phyloP scores from a whole-genome alignment of 2,888 invertebrate genomes.

The Agrenia bidenticulata region DNA sequence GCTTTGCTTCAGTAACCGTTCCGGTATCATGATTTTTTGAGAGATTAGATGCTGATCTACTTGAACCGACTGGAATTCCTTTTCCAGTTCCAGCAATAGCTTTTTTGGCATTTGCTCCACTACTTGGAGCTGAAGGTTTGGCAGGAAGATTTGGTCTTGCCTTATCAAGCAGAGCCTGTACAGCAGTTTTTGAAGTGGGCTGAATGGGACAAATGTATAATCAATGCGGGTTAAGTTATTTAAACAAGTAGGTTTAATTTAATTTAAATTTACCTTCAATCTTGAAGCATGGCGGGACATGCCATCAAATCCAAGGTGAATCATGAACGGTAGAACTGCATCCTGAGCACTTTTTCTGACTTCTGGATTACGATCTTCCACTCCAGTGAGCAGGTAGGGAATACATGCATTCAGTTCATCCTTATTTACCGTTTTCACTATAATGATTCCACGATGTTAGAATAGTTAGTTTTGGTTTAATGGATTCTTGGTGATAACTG shows the following conservation, averaged over 20 bases:
- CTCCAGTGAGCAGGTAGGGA: slow-evolving; percentile 73
- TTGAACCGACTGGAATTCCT: slow-evolving; percentile 6
- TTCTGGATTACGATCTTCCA: slow-evolving; percentile 88
- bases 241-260: neutral
- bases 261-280: slow-evolving; percentile 66
- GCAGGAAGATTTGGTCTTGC: slow-evolving; percentile 79
- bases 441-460: no score
- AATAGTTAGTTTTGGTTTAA: no score
- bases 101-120: slow-evolving; percentile 60
- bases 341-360: slow-evolving; percentile 88
- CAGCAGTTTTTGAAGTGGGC: slow-evolving; percentile 60
- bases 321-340: slow-evolving; percentile 87
- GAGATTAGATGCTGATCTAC: slow-evolving; percentile 25
- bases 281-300: slow-evolving; percentile 76
- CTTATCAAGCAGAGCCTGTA: slow-evolving; percentile 80
- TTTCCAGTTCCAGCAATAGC: slow-evolving; percentile 25
- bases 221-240: neutral
- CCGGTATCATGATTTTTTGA: neutral
- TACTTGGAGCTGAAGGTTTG: slow-evolving; percentile 64
- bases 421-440: slow-evolving; percentile 71
- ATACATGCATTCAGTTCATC: slow-evolving; percentile 79
- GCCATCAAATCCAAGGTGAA: slow-evolving; percentile 80
- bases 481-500: no score
- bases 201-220: slow-evolving; percentile 44
- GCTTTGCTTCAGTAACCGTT: neutral